A percentile compares a stretch with the other conserved stretches of the same genome.
These are phyloP conservation scores for Chrysocyon brachyurus DNA, from an alignment of 2,797 vertebrate genomes.

Conservation along the genomic window DNA sequence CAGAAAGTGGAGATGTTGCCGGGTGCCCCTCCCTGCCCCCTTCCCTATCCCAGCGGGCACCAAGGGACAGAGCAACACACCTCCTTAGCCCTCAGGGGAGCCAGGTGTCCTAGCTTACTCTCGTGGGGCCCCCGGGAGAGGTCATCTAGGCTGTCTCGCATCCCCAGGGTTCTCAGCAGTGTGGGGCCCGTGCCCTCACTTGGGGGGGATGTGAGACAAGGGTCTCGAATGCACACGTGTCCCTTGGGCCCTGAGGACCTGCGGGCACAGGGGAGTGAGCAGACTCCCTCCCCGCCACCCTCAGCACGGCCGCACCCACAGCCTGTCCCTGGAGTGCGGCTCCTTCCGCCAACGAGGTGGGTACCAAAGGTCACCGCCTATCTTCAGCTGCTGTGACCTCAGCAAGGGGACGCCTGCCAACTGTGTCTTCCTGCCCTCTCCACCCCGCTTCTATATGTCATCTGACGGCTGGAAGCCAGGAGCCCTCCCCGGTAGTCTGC, in stretches of 20 bases:
- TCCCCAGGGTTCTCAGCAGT: neutral
- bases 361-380: neutral
- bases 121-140: neutral
- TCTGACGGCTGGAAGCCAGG: neutral
- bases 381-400: neutral
- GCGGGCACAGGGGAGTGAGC: accelerated
- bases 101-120: neutral
- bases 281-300: neutral
- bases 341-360: neutral
- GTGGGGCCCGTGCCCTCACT: neutral
- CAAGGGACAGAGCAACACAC: no score
- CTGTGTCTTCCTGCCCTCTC: neutral
- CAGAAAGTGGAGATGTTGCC: neutral
- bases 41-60: neutral
- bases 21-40: accelerated
- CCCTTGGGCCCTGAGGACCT: neutral
- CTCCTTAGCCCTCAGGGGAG: neutral
- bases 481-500: neutral
- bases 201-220: neutral
- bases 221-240: neutral
- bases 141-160: neutral
- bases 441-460: neutral
- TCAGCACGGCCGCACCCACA: accelerated
- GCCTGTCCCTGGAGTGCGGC: neutral
- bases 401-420: neutral